A percentile compares a stretch with the other conserved stretches of the same genome.
Conservation (phyloP, 2,113 vertebrate species). For the Mobula birostris region DNA sequence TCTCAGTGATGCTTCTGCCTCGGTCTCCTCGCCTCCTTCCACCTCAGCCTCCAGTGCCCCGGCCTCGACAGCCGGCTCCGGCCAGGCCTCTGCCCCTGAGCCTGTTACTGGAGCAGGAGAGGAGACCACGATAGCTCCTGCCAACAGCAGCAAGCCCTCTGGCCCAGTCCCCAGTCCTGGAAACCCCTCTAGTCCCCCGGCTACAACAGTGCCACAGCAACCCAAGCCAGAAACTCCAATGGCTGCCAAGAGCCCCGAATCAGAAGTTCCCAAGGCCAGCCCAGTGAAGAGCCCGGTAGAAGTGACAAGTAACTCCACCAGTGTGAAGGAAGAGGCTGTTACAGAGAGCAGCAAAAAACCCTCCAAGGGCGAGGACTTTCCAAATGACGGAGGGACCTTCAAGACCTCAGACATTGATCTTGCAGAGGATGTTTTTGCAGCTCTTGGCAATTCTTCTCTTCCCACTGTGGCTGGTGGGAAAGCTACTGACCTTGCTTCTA, state of each 20-base stretch:
- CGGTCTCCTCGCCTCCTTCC: slow-evolving; percentile 35
- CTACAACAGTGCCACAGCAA: slow-evolving; percentile 52
- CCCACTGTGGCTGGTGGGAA: slow-evolving; percentile 62
- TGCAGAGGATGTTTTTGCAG: slow-evolving; percentile 87
- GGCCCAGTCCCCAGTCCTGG: slow-evolving; percentile 47
- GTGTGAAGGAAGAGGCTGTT: slow-evolving; percentile 63
- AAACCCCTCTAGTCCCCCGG: slow-evolving; percentile 51
- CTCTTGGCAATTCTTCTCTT: slow-evolving; percentile 66
- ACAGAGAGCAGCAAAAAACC: slow-evolving; percentile 59
- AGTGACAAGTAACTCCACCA: slow-evolving; percentile 58
- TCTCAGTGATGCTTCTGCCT: slow-evolving; percentile 66
- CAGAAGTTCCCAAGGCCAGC: slow-evolving; percentile 62
- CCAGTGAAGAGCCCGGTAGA: slow-evolving; percentile 56
- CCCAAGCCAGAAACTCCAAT: slow-evolving; percentile 55
- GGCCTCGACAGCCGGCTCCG: slow-evolving; percentile 55
- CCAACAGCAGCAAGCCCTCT: slow-evolving; percentile 45
- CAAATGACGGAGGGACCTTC: slow-evolving; percentile 86
- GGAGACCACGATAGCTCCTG: slow-evolving; percentile 55
- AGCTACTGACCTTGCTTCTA: slow-evolving; percentile 55
- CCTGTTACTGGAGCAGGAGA: slow-evolving; percentile 48
- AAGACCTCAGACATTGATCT: slow-evolving; percentile 80
- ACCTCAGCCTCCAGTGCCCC: slow-evolving; percentile 51
- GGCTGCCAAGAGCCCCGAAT: slow-evolving; percentile 58
- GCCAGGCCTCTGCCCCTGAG: slow-evolving; percentile 58
- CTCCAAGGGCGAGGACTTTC: slow-evolving; percentile 78